A percentile compares a stretch with the other conserved stretches of the same genome.
Evolutionary conservation across 1,140 invertebrate genomes (phyloP).

Genomic region (Notospermus geniculatus): DNA sequence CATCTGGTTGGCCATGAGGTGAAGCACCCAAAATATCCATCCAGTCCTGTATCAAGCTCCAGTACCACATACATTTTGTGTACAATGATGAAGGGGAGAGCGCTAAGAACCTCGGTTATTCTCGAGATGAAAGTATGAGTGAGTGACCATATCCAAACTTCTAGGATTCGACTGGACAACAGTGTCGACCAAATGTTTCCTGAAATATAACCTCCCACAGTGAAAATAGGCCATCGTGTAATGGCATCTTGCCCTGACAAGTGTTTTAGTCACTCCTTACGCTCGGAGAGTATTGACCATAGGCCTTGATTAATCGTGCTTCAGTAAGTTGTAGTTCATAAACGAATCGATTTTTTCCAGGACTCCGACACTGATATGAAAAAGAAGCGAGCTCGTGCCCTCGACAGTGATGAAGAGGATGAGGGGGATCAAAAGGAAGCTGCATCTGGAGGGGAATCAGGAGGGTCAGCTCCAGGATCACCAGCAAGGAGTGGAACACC

Average conservation of each 20-base stretch:
- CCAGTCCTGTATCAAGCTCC: too few species aligned
- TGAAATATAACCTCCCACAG: not conserved
- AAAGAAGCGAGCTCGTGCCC: conserved; percentile 49
- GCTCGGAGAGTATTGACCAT: not conserved
- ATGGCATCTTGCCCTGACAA: not conserved
- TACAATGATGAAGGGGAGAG: too few species aligned
- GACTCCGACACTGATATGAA: conserved; percentile 55
- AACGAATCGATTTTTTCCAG: conserved; percentile 20
- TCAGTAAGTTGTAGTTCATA: conserved; percentile 14
- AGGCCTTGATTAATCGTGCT: not conserved
- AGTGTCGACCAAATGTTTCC: not conserved
- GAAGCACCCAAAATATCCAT: too few species aligned
- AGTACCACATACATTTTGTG: too few species aligned
- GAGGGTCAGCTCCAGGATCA: conserved; percentile 1
- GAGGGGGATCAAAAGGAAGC: too few species aligned
- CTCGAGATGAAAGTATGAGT: too few species aligned
- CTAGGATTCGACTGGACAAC: too few species aligned
- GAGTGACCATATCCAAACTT: too few species aligned
- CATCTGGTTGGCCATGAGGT: too few species aligned
- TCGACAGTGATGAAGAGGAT: conserved; percentile 51
- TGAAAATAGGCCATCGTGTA: not conserved
- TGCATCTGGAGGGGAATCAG: conserved; percentile 12
- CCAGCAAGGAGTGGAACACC: too few species aligned
- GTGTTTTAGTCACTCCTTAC: conserved; percentile 1
- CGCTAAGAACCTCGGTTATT: too few species aligned